These are phyloP conservation scores for Apamea monoglypha DNA, from an alignment of 2,888 invertebrate genomes.

Conservation along the genomic window DNA sequence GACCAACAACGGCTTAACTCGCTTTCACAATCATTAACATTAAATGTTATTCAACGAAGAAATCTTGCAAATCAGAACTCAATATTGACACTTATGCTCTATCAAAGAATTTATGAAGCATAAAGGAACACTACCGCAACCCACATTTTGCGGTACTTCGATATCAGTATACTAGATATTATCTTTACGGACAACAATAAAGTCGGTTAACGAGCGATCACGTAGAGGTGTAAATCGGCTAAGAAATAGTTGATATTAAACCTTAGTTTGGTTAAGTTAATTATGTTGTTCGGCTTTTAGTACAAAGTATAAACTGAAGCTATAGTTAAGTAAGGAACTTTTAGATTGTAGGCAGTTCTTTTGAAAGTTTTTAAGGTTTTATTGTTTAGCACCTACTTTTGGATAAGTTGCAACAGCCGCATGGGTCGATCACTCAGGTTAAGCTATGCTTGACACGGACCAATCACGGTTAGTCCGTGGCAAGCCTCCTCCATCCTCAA, in stretches of 20 bases:
- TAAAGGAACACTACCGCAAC: not conserved
- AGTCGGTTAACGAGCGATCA: conserved; percentile 43
- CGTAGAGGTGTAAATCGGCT: conserved; percentile 46
- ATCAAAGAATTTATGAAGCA: not conserved
- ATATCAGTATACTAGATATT: conserved; percentile 26
- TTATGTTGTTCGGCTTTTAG: conserved; percentile 35
- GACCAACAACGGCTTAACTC: no score
- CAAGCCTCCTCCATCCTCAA: not conserved
- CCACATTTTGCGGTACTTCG: not conserved
- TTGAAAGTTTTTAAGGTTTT: not conserved
- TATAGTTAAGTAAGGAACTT: not conserved
- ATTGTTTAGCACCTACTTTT: not conserved
- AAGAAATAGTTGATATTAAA: conserved; percentile 45
- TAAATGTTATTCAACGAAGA: not conserved
- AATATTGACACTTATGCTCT: not conserved
- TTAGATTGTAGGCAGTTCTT: not conserved
- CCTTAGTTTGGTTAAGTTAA: conserved; percentile 36
- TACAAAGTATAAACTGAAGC: conserved; percentile 14
- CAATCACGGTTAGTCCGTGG: no score
- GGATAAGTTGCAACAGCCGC: not conserved
- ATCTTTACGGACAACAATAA: conserved; percentile 50
- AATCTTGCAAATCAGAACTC: not conserved
- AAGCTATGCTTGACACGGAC: no score
- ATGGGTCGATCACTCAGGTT: not conserved
- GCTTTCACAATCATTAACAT: not conserved